Base-by-base conservation (phyloP, 2,797 vertebrate species). In the Vipera latastei region DNA sequence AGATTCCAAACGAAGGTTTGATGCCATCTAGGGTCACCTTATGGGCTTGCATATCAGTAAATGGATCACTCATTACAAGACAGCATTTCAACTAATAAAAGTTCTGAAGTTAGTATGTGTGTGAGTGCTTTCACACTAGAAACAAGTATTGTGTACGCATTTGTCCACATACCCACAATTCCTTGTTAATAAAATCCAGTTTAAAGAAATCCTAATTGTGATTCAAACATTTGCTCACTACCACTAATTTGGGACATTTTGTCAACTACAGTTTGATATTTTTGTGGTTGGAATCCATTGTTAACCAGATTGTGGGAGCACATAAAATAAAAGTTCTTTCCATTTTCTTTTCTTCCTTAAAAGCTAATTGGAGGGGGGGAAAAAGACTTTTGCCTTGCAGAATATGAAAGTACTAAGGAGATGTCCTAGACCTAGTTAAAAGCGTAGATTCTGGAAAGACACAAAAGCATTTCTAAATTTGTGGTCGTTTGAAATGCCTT, bases 1-100 rank as follows among this genome's bases (percentile, higher is more conserved):
- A 44, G 87, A 92, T 28, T 90, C 92, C 18, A 0, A 0, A 83
- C 95, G 88, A 95, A 95, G 4, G 28, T 95, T 90, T 96, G 89
- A 94, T 95, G 97, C 96, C 97, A 96, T 92, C 96, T 97, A 95
- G 95, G 93, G 97, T 92, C 90, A 95, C 61, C 48, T 91, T 22
- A 65, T 89, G 59, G 94, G 53, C 92, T 94, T 95, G 95, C 97
- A 95, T 60, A 26, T 63, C 61, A 91, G 95, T 5, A 91, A 92
- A 90, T 87, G 1, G 0, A 73, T 28, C 8, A 16, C 89, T n/a
- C 7, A 20, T 91, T 93, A 63, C 55, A 4, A 32, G 9, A 83
- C 38, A 25, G 44, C 78, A 83, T 83, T 48, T 83, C 78, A 48
- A 83, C 9, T 48, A 83, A 48, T 48, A 83, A 83, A 48, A 48